phyloP scores from a whole-genome alignment of 2,888 invertebrate genomes.

The Venusia cambrica region DNA sequence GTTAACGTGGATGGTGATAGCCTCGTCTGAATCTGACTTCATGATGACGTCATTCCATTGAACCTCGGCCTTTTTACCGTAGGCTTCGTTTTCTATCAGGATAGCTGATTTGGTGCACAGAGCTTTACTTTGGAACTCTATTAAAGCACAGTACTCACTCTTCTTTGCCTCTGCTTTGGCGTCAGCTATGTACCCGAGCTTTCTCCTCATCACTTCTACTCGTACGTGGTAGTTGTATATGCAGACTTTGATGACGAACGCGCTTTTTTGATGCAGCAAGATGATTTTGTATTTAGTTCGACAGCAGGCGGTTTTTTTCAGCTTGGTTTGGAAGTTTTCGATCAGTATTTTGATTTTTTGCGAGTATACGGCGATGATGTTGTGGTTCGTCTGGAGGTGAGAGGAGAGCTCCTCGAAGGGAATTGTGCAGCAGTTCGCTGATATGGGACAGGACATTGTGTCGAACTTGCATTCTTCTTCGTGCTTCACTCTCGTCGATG shows the following conservation, averaged over 20 bases:
- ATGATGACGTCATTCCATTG: constrained; percentile 72
- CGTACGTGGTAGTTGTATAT: constrained; percentile 73
- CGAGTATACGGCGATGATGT: constrained; percentile 72
- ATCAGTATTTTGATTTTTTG: constrained; percentile 75
- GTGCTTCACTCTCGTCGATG: constrained; percentile 61
- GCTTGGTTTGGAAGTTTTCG: constrained; percentile 73
- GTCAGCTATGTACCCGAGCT: constrained; percentile 67
- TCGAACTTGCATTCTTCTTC: constrained; percentile 72
- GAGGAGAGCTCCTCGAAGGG: constrained; percentile 67
- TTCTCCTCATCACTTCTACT: constrained; percentile 72
- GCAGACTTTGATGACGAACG: constrained; percentile 75
- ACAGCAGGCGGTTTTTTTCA: constrained; percentile 73
- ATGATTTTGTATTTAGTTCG: constrained; percentile 74
- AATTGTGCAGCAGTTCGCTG: constrained; percentile 66
- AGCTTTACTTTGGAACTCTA: constrained; percentile 74
- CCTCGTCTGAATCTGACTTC: constrained; percentile 71
- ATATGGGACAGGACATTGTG: constrained; percentile 70
- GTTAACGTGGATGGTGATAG: constrained; percentile 73
- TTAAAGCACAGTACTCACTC: constrained; percentile 68
- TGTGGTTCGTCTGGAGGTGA: constrained; percentile 65
- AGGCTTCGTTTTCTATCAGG: constrained; percentile 68
- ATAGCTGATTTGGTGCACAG: constrained; percentile 69
- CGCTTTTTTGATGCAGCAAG: constrained; percentile 68
- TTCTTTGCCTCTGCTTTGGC: constrained; percentile 61
- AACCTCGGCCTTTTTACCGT: constrained; percentile 72